Conservation (phyloP, 92 coral and sea anemone genomes). For the Zoanthus sansibaricus region DNA sequence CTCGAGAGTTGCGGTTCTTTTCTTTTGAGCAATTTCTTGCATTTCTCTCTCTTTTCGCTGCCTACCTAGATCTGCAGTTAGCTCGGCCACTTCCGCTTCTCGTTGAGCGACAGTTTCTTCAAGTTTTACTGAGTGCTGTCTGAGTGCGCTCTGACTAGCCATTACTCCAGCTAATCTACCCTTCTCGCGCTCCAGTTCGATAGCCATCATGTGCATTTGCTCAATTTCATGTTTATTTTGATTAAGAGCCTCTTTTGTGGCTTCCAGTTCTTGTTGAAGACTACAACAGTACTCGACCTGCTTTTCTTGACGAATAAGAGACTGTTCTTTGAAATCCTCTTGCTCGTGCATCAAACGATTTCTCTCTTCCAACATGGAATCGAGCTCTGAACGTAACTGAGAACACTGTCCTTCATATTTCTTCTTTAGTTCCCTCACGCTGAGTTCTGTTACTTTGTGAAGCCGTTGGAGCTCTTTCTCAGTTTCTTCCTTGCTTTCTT, state of each 20-base stretch:
- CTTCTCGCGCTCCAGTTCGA: conserved; percentile 83
- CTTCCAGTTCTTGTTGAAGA: conserved; percentile 51
- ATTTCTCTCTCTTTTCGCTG: conserved; percentile 62
- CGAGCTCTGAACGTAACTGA: conserved; percentile 44
- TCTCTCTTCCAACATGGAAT: conserved; percentile 51
- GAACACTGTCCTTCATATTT: conserved; percentile 56
- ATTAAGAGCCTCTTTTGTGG: conserved; percentile 49
- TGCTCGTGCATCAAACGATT: conserved; percentile 40
- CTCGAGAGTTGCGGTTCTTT: conserved; percentile 57
- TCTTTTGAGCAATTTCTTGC: conserved; percentile 57
- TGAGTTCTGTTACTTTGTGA: conserved; percentile 49
- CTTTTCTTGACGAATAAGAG: conserved; percentile 37
- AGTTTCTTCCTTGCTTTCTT: conserved; percentile 49
- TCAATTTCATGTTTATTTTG: conserved; percentile 64
- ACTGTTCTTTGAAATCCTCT: conserved; percentile 61
- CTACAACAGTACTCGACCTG: conserved; percentile 26
- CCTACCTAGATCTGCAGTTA: conserved; percentile 52
- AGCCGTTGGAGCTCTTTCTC: conserved; percentile 65
- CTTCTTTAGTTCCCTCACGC: conserved; percentile 56
- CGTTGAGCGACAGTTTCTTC: conserved; percentile 67
- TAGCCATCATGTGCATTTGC: conserved; percentile 68
- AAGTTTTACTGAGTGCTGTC: conserved; percentile 77
- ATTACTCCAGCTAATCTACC: conserved; percentile 82
- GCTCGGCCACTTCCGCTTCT: conserved; percentile 65
- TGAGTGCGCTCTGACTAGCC: conserved; percentile 76